Evolutionary conservation across 1,140 invertebrate genomes (phyloP).

Genomic region (Cataglyphis hispanica): DNA sequence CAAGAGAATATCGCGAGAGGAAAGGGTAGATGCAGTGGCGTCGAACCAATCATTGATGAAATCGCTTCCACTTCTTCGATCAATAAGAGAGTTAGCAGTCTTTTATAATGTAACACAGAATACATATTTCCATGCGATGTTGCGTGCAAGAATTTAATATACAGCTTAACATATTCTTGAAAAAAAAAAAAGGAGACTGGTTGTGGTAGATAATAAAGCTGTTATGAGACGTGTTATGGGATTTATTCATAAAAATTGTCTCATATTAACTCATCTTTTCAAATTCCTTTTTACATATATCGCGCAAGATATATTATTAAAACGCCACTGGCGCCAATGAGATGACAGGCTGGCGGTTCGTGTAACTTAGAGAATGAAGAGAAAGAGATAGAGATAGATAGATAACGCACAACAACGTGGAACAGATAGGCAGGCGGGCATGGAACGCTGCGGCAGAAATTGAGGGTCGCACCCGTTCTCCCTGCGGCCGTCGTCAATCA

Average conservation of each 20-base stretch:
- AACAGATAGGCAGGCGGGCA: conserved; percentile 15
- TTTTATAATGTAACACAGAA: neutral
- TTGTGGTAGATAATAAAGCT: neutral
- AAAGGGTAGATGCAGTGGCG: conserved; percentile 62
- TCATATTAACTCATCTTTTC: neutral
- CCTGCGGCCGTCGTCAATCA: conserved; percentile 85
- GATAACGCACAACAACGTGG: conserved; percentile 11
- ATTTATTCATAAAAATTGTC: neutral
- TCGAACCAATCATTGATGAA: conserved; percentile 42
- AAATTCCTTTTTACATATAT: neutral
- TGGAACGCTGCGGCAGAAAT: conserved; percentile 66
- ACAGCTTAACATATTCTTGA: neutral
- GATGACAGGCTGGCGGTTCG: neutral
- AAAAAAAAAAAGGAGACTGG: neutral
- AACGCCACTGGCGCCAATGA: conserved; percentile 15
- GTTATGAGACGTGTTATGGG: neutral
- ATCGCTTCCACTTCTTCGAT: neutral
- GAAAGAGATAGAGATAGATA: conserved; percentile 43
- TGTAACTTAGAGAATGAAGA: conserved; percentile 49
- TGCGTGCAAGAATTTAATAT: neutral
- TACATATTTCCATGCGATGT: neutral
- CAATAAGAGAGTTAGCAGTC: neutral
- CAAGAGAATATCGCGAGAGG: conserved; percentile 18
- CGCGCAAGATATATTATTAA: neutral
- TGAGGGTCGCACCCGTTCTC: conserved; percentile 70